A percentile compares a stretch with the other conserved stretches of the same genome.
Evolutionary conservation across 2,888 invertebrate genomes (phyloP).

Genomic region (Patella pellucida): DNA sequence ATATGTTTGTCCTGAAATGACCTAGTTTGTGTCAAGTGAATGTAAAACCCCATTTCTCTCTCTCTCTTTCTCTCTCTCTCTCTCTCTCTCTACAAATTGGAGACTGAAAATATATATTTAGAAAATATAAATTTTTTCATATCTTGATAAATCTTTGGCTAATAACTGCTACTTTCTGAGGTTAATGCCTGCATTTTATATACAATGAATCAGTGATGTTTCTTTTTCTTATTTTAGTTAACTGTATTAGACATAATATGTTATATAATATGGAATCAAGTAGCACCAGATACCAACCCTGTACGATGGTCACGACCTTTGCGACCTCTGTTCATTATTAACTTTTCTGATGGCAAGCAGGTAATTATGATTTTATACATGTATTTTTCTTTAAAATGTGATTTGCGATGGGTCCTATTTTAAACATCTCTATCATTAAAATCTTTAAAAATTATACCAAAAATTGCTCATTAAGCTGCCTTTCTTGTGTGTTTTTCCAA

Average conservation of each 20-base stretch:
- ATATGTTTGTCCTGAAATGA: no score
- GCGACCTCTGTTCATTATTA: conserved; percentile 68
- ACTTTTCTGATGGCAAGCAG: conserved; percentile 64
- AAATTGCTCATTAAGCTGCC: not conserved
- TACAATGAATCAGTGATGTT: not conserved
- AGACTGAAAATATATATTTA: no score
- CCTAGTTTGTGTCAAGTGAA: no score
- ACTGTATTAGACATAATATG: conserved; percentile 62
- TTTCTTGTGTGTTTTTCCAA: not conserved
- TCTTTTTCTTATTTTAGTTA: conserved; percentile 52
- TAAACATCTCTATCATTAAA: no score
- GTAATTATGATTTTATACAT: conserved; percentile 31
- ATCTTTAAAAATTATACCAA: no score
- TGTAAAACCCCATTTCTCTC: no score
- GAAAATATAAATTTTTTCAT: no score
- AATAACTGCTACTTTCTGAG: no score
- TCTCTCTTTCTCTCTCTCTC: no score
- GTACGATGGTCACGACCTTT: conserved; percentile 71
- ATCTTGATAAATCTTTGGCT: no score
- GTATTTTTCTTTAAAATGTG: not conserved
- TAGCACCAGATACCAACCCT: conserved; percentile 49
- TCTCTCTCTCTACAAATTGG: no score
- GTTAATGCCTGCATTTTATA: no score
- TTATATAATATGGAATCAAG: conserved; percentile 60
- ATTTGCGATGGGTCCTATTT: not conserved